Percentiles rank a stretch among this genome's conserved stretches.
Conservation (phyloP, 2,888 invertebrate genomes). For the Acronicta leporina region DNA sequence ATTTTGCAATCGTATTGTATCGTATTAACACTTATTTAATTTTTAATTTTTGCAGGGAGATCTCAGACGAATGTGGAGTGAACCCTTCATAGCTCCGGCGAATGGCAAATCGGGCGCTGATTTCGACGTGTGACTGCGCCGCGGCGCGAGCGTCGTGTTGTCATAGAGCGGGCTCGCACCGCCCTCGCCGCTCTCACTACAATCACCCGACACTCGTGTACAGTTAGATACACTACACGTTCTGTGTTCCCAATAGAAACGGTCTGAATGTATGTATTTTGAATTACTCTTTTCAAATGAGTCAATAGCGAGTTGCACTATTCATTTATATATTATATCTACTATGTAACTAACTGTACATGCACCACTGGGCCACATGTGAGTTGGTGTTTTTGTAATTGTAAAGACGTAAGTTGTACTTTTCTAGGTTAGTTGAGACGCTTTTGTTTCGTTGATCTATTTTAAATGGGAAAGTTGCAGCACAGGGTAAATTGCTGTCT, state of each 20-base stretch:
- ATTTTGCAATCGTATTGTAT: too few species aligned
- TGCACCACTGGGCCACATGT: slow-evolving; percentile 56
- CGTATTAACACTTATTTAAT: neutral
- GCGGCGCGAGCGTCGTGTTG: slow-evolving; percentile 23
- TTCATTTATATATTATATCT: slow-evolving; percentile 45
- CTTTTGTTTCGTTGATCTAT: slow-evolving; percentile 65
- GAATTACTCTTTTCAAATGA: slow-evolving; percentile 34
- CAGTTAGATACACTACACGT: slow-evolving; percentile 41
- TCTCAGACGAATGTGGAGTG: slow-evolving; percentile 99
- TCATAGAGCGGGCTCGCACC: slow-evolving; percentile 15
- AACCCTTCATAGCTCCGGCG: slow-evolving; percentile 96
- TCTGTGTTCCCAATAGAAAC: slow-evolving; percentile 36
- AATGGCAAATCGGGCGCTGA: slow-evolving; percentile 90
- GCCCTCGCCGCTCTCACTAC: slow-evolving; percentile 5
- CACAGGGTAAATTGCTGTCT: slow-evolving; percentile 67
- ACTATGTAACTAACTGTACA: slow-evolving; percentile 58
- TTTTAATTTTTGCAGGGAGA: slow-evolving; percentile 93
- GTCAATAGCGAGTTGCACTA: slow-evolving; percentile 49
- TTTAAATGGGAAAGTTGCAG: slow-evolving; percentile 61
- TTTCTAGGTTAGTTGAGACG: slow-evolving; percentile 68
- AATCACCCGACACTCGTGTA: slow-evolving; percentile 15
- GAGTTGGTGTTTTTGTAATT: slow-evolving; percentile 64
- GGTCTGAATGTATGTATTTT: slow-evolving; percentile 45
- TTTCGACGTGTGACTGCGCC: slow-evolving; percentile 84
- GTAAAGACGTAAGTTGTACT: slow-evolving; percentile 67